Percentiles rank a stretch among this genome's conserved stretches.
Conservation (phyloP, 1,140 invertebrate genomes). For the Drosophila carrolli region DNA sequence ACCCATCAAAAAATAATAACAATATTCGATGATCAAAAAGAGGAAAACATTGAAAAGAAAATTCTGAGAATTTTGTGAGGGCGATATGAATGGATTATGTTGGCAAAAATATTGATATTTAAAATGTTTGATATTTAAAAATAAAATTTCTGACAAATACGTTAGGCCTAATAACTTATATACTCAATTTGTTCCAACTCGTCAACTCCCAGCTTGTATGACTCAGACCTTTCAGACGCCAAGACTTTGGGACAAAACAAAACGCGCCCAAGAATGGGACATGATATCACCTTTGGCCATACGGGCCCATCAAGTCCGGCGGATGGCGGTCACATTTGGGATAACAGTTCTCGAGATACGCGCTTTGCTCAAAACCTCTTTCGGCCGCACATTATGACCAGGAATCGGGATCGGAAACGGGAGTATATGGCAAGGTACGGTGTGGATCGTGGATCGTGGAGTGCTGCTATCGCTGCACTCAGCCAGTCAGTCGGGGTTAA, state of each 20-base stretch:
- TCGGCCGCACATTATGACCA: constrained; percentile 54
- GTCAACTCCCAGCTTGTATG: constrained; percentile 23
- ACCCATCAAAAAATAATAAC: constrained; percentile 13
- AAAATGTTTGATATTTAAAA: no score
- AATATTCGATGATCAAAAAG: constrained; percentile 41
- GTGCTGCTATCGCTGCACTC: constrained; percentile 72
- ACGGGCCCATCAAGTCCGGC: constrained; percentile 33
- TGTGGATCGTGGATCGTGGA: constrained; percentile 15
- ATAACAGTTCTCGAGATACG: constrained; percentile 71
- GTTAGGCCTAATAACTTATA: no score
- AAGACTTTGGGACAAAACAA: constrained; percentile 37
- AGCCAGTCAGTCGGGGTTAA: constrained; percentile 63
- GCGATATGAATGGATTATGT: neutral
- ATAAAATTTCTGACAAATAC: no score
- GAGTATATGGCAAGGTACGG: constrained; percentile 14
- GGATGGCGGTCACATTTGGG: constrained; percentile 67
- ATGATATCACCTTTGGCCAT: constrained; percentile 58
- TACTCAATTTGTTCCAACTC: neutral
- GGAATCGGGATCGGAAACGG: constrained; percentile 8
- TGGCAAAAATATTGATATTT: no score
- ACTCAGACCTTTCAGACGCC: constrained; percentile 29
- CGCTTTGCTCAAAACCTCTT: constrained; percentile 47
- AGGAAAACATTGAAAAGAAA: neutral
- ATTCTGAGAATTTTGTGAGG: neutral
- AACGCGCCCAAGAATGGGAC: constrained; percentile 53